Evolutionary conservation across 2,113 vertebrate species (phyloP).

Genomic region (Glaucidium brasilianum): DNA sequence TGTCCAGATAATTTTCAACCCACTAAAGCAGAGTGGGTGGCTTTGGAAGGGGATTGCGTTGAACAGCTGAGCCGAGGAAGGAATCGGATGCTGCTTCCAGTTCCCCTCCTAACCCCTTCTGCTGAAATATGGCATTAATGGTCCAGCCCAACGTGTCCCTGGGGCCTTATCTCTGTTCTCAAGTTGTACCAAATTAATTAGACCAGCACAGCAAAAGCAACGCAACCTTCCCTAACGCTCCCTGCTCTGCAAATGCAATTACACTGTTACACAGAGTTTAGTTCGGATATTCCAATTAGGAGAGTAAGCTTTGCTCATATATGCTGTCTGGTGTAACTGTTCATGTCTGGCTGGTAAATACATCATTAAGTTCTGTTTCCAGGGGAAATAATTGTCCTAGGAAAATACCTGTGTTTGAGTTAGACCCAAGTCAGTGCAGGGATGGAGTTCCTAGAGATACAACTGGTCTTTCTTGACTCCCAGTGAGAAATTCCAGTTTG

Average conservation of each 20-base stretch:
- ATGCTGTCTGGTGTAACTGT: not conserved
- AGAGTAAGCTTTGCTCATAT: not conserved
- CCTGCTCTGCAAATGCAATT: conserved; percentile 8
- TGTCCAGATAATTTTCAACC: not conserved
- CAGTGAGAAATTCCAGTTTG: not conserved
- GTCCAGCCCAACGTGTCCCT: not conserved
- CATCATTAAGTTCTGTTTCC: not conserved
- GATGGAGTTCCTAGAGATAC: not conserved
- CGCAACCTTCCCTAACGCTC: not conserved
- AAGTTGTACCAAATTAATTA: conserved; percentile 57
- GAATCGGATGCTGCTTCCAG: not conserved
- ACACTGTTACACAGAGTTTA: not conserved
- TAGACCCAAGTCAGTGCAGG: rapidly evolving
- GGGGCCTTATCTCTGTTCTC: conserved; percentile 23
- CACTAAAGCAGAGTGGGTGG: not conserved
- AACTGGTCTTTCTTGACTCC: not conserved
- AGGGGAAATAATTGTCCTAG: not conserved
- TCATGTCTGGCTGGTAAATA: not conserved
- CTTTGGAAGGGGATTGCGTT: not conserved
- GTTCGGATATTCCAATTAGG: conserved; percentile 28
- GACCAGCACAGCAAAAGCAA: not conserved
- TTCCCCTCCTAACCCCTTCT: not conserved
- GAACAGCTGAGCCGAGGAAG: not conserved
- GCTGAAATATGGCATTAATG: not conserved
- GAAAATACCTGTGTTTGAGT: not conserved